phyloP scores from a whole-genome alignment of 1,140 invertebrate genomes.

The Drosophila nebulosa region DNA sequence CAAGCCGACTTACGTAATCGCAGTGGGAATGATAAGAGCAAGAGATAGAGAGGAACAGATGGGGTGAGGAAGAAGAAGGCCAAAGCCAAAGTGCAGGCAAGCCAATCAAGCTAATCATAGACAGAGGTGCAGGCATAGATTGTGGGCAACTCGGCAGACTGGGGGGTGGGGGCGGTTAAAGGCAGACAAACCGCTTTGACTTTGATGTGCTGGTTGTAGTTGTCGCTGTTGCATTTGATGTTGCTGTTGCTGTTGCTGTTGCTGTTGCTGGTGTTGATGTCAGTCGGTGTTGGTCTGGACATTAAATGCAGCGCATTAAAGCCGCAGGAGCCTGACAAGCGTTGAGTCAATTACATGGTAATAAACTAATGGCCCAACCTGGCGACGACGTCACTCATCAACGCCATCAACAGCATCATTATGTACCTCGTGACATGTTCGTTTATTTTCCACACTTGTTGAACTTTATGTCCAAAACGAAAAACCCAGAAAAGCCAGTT shows the following conservation, averaged over 20 bases:
- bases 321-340: conserved; percentile 73
- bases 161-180: not conserved
- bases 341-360: conserved; percentile 78
- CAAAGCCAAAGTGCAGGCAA: conserved; percentile 54
- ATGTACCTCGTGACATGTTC: conserved; percentile 46
- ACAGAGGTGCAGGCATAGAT: conserved; percentile 5
- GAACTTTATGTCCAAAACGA: conserved; percentile 47
- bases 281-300: conserved; percentile 41
- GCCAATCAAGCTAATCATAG: conserved; percentile 66
- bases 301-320: conserved; percentile 77
- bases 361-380: conserved; percentile 68
- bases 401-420: conserved; percentile 22
- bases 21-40: not conserved
- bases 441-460: conserved; percentile 65
- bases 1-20: conserved; percentile 51
- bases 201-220: conserved; percentile 62
- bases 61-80: conserved; percentile 31
- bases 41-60: not conserved
- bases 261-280: conserved; percentile 12
- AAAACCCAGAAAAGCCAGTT: not conserved
- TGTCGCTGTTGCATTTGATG: conserved; percentile 12
- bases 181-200: conserved; percentile 55
- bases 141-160: not conserved
- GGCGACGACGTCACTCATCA: conserved; percentile 36
- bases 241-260: conserved; percentile 15